phyloP scores from a whole-genome alignment of 2,113 vertebrate genomes.

The Isichthys henryi region DNA sequence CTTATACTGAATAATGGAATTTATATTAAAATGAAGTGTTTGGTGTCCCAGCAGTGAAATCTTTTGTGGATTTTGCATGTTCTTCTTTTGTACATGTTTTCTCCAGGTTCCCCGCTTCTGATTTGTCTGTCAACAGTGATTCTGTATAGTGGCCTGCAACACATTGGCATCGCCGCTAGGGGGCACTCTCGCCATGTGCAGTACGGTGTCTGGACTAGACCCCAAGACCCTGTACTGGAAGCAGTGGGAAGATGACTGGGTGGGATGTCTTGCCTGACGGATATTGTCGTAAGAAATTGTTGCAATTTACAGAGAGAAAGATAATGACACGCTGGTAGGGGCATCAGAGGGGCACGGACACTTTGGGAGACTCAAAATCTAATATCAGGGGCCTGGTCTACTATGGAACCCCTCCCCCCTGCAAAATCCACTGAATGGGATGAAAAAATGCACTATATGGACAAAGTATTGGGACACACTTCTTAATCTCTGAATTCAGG shows the following conservation, averaged over 20 bases:
- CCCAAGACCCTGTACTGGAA: not conserved
- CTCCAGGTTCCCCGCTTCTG: not conserved
- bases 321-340: not conserved
- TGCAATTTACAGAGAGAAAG: not conserved
- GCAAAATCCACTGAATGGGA: not conserved
- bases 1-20: not conserved
- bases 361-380: not conserved
- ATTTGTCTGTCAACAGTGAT: not conserved
- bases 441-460: not conserved
- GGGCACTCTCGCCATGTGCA: not conserved
- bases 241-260: not conserved
- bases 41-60: not conserved
- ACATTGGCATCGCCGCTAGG: not conserved
- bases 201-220: not conserved
- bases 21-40: not conserved
- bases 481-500: not conserved
- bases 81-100: not conserved
- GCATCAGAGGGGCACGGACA: not conserved
- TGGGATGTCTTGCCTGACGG: not conserved
- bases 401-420: not conserved
- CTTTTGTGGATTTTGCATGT: not conserved
- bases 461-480: not conserved
- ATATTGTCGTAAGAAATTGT: not conserved
- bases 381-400: not conserved
- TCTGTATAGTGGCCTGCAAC: not conserved